These are phyloP conservation scores for Paedocypris micromegethes DNA, from an alignment of 2,797 vertebrate species.

Conservation along the genomic window DNA sequence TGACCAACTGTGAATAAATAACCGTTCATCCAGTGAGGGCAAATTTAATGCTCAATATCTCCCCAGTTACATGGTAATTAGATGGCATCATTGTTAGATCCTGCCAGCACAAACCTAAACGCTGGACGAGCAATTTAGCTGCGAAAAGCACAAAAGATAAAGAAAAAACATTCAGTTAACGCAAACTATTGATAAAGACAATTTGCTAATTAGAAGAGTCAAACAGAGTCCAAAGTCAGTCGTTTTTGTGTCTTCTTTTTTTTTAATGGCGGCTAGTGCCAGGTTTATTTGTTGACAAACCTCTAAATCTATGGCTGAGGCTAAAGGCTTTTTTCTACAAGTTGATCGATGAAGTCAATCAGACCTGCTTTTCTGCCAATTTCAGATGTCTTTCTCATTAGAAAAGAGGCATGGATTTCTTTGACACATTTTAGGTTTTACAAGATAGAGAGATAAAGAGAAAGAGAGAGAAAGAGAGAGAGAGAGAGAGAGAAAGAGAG, in stretches of 20 bases:
- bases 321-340: conserved; percentile 2
- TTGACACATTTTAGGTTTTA: conserved; percentile 7
- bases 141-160: background rate
- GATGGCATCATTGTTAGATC: conserved; percentile 1
- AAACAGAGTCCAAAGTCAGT: no score
- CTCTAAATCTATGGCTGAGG: conserved; percentile 17
- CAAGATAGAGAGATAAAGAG: no score
- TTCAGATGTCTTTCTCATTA: conserved; percentile 19
- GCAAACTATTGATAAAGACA: background rate
- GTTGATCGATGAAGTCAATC: conserved; percentile 13
- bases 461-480: no score
- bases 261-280: no score
- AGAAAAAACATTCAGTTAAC: conserved; percentile 2
- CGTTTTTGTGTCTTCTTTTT: no score
- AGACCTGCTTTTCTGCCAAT: background rate
- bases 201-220: background rate
- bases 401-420: conserved; percentile 5
- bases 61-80: conserved; percentile 27
- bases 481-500: no score
- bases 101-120: conserved; percentile 7
- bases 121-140: background rate
- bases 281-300: conserved; percentile 25
- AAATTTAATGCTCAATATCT: conserved; percentile 41
- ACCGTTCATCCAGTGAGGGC: conserved; percentile 32
- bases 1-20: conserved; percentile 41